Conservation (phyloP, 2,797 vertebrate species). For the Helostoma temminkii region DNA sequence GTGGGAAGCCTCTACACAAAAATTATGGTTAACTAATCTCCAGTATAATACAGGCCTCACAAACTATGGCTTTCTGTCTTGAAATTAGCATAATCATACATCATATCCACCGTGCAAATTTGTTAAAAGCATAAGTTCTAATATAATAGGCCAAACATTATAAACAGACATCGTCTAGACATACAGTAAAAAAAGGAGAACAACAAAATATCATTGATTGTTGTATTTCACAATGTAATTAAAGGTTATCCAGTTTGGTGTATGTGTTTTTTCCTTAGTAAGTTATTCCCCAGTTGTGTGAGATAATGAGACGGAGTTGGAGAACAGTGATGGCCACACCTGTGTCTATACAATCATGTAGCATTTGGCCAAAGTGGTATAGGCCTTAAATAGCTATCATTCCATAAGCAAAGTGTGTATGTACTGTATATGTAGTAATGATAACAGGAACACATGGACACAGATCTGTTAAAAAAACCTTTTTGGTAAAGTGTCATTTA, state of each 20-base stretch:
- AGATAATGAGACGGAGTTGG: conserved; percentile 55
- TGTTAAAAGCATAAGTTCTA: conserved; percentile 40
- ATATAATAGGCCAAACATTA: conserved; percentile 38
- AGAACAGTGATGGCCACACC: conserved; percentile 55
- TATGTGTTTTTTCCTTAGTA: background rate
- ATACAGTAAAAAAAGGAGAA: conserved; percentile 3
- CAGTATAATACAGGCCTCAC: conserved; percentile 66
- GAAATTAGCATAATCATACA: conserved; percentile 66
- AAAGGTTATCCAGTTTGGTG: background rate
- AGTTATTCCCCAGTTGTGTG: conserved; percentile 30
- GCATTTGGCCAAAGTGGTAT: conserved; percentile 51
- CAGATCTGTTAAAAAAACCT: conserved; percentile 30
- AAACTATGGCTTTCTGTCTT: conserved; percentile 55
- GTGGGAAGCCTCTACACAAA: conserved; percentile 67
- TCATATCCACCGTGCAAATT: conserved; percentile 44
- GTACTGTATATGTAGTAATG: conserved; percentile 46
- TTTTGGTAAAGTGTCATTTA: background rate
- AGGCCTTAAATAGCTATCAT: conserved; percentile 34
- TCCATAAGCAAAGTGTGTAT: conserved; percentile 53
- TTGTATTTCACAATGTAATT: background rate
- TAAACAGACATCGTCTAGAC: conserved; percentile 3
- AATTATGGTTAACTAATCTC: conserved; percentile 73
- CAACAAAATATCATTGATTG: background rate
- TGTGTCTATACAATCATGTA: conserved; percentile 56
- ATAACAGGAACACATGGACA: conserved; percentile 43